Evolutionary conservation across 2,888 invertebrate species (phyloP).

Genomic region (Rhagophthalmus giganteus): DNA sequence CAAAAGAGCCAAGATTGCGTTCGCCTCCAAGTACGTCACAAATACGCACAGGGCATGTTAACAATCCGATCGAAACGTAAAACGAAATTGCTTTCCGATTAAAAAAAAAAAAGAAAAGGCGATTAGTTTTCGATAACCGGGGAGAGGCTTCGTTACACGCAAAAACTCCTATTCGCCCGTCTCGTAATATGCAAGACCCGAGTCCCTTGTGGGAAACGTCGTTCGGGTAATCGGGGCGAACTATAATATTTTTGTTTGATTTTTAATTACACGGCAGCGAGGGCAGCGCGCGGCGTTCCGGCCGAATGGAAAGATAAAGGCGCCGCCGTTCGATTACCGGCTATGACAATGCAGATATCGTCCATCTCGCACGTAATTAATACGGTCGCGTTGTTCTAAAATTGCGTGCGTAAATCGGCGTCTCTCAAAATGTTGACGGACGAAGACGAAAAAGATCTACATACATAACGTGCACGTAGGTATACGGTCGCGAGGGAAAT

Average conservation of each 20-base stretch:
- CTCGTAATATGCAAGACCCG: too few relatives aligned
- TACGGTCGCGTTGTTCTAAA: constrained; percentile 26
- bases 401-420: constrained; percentile 13
- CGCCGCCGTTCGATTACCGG: constrained; percentile 43
- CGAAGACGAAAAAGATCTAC: not conserved
- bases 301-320: constrained; percentile 34
- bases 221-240: constrained; percentile 28
- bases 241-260: constrained; percentile 41
- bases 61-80: too few relatives aligned
- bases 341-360: constrained; percentile 44
- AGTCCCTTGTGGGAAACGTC: constrained; percentile 28
- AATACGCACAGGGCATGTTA: too few relatives aligned
- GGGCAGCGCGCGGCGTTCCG: constrained; percentile 40
- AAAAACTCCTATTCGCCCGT: too few relatives aligned
- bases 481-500: constrained; percentile 36
- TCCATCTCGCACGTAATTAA: constrained; percentile 35
- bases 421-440: not conserved
- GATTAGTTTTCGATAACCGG: too few relatives aligned
- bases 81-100: not conserved
- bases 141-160: too few relatives aligned
- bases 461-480: constrained; percentile 34
- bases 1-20: constrained; percentile 23
- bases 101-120: too few relatives aligned
- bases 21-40: too few relatives aligned
- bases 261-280: constrained; percentile 42